Conservation (phyloP, 2,797 vertebrate genomes). For the Carapus acus region DNA sequence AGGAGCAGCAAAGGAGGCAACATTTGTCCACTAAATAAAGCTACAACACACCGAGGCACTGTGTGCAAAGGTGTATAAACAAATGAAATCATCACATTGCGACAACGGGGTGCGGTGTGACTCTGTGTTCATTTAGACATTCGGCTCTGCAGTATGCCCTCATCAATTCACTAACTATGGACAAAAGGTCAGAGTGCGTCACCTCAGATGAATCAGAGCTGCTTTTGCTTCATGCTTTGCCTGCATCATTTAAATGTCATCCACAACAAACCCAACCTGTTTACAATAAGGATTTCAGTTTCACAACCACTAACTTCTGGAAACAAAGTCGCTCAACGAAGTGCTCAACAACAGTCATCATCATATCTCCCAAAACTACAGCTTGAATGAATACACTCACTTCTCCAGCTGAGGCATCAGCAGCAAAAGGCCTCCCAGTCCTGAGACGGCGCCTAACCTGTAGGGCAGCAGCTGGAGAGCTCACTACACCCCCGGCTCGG, state of each 20-base stretch:
- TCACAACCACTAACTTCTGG: conserved; percentile 35
- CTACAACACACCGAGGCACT: too few relatives aligned
- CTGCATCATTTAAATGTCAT: not conserved
- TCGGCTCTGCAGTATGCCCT: too few relatives aligned
- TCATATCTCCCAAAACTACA: conserved; percentile 27
- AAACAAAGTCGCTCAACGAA: conserved; percentile 41
- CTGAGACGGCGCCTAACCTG: conserved; percentile 31
- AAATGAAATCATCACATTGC: too few relatives aligned
- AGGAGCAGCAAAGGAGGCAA: too few relatives aligned
- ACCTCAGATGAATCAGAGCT: conserved; percentile 1
- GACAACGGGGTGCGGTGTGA: too few relatives aligned
- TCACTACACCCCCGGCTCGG: conserved; percentile 53
- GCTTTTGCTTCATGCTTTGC: not conserved
- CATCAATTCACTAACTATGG: too few relatives aligned
- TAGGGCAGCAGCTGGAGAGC: conserved; percentile 20
- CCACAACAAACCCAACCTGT: conserved; percentile 9
- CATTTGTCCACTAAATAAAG: too few relatives aligned
- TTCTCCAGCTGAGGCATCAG: conserved; percentile 6
- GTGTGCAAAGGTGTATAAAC: too few relatives aligned
- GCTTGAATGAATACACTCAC: conserved; percentile 25
- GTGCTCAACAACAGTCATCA: conserved; percentile 6
- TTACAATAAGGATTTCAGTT: conserved; percentile 28
- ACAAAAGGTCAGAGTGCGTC: too few relatives aligned
- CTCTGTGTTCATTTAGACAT: too few relatives aligned
- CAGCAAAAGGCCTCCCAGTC: conserved; percentile 41